phyloP scores from a whole-genome alignment of 2,113 vertebrate genomes.

The Seriola rivoliana region DNA sequence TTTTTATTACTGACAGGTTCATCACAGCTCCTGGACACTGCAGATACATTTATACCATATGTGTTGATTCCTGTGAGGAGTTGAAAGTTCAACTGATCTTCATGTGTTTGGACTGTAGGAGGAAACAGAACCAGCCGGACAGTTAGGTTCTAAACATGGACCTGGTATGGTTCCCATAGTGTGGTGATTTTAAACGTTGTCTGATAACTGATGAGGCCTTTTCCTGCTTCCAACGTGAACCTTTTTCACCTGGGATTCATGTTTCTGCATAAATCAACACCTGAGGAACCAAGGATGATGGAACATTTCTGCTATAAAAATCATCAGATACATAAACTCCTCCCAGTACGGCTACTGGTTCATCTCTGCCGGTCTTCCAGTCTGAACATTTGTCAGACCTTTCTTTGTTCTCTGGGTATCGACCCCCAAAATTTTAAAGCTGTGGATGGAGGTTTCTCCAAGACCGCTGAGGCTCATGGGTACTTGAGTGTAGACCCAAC shows the following conservation, averaged over 20 bases:
- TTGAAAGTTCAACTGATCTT: neutral
- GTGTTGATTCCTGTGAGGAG: neutral
- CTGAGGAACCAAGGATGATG: neutral
- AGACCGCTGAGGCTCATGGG: neutral
- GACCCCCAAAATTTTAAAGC: neutral
- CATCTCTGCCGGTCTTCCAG: conserved; percentile 40
- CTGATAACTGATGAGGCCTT: neutral
- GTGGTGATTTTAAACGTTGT: neutral
- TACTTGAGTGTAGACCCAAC: conserved; percentile 11
- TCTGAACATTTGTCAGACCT: neutral
- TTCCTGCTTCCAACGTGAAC: neutral
- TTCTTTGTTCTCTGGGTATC: neutral
- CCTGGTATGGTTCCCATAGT: neutral
- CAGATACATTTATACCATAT: neutral
- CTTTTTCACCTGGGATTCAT: neutral
- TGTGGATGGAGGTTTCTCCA: neutral
- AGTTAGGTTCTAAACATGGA: neutral
- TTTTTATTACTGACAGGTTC: too few relatives aligned
- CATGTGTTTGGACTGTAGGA: neutral
- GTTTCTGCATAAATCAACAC: neutral
- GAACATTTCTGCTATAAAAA: neutral
- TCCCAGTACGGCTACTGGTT: neutral
- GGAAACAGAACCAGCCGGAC: neutral
- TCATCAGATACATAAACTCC: neutral
- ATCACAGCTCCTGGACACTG: neutral